Conservation (phyloP, 1,140 invertebrate species). For the Cyclargus thomasi region DNA sequence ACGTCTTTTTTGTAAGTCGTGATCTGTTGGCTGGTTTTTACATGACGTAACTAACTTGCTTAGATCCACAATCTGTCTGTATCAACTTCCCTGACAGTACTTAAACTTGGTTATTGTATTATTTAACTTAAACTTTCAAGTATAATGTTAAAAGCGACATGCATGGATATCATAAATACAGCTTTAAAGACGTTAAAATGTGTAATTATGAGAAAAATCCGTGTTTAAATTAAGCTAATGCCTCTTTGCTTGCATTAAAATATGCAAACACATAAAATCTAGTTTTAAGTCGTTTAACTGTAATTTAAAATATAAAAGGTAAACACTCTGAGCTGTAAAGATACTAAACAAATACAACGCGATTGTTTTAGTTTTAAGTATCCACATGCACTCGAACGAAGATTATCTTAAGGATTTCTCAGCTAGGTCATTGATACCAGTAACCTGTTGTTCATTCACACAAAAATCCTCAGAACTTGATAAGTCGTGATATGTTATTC, state of each 20-base stretch:
- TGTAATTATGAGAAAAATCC: background rate
- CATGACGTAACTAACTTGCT: too few relatives aligned
- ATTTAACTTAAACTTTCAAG: too few relatives aligned
- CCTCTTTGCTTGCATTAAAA: background rate
- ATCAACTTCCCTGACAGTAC: too few relatives aligned
- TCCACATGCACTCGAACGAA: too few relatives aligned
- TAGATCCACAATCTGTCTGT: too few relatives aligned
- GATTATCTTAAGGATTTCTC: too few relatives aligned
- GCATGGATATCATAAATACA: background rate
- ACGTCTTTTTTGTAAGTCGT: too few relatives aligned
- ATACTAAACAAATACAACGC: background rate
- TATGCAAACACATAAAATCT: slow-evolving; percentile 1
- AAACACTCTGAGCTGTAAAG: background rate
- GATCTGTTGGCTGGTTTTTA: too few relatives aligned
- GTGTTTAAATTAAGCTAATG: background rate
- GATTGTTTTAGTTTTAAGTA: background rate
- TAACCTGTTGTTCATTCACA: background rate
- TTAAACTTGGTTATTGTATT: too few relatives aligned
- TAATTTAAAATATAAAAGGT: background rate
- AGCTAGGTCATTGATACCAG: background rate
- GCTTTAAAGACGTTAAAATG: background rate
- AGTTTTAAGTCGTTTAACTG: background rate
- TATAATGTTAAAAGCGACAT: too few relatives aligned
- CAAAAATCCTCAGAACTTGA: background rate
- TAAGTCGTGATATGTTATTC: background rate